A percentile compares a stretch with the other conserved stretches of the same genome.
phyloP scores from a whole-genome alignment of 2,113 vertebrate genomes.

The Halichoerus grypus region DNA sequence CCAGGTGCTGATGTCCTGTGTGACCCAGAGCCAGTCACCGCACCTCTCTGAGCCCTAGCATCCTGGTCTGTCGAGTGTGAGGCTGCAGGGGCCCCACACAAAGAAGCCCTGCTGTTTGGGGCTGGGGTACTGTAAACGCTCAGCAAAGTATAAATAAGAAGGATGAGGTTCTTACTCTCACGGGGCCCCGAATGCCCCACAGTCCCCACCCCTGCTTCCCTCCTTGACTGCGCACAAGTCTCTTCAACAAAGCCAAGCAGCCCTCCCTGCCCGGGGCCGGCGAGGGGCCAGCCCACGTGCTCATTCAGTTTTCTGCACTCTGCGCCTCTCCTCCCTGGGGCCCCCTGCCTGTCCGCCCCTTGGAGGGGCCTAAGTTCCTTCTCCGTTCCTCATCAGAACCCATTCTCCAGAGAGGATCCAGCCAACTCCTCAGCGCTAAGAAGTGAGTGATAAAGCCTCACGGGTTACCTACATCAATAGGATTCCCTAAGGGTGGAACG shows the following conservation, averaged over 20 bases:
- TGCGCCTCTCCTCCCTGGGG: neutral
- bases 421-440: accelerated
- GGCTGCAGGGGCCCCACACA: neutral
- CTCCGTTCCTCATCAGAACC: neutral
- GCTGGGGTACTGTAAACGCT: accelerated
- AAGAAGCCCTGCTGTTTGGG: accelerated
- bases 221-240: neutral
- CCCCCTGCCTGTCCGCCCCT: neutral
- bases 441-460: neutral
- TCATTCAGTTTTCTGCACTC: accelerated
- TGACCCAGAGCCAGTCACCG: accelerated
- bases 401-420: neutral
- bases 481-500: neutral
- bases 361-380: neutral
- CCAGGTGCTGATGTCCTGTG: neutral
- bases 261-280: no score
- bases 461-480: accelerated
- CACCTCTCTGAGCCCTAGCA: neutral
- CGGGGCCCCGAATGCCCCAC: accelerated
- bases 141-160: accelerated
- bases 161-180: neutral
- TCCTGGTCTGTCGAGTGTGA: accelerated
- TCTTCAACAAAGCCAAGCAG: neutral
- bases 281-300: accelerated
- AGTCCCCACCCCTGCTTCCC: neutral